Base-by-base conservation (phyloP, 1,140 invertebrate species). In the Lepidotrigona ventralis region DNA sequence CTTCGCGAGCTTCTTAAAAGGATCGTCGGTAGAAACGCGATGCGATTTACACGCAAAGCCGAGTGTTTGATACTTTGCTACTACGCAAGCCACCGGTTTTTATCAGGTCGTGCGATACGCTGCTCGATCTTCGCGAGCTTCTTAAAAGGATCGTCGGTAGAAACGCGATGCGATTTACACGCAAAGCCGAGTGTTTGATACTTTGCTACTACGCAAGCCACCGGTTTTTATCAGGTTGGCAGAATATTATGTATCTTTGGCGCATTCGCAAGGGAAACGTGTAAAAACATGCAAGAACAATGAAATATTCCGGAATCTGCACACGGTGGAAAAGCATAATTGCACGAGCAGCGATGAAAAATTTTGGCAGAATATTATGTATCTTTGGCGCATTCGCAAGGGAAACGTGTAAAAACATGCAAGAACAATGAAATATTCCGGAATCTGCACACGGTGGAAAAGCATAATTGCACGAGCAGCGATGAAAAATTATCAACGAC, bases 111-210 rank as follows among this genome's bases (percentile, higher is more conserved):
- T 60, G 82, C 88, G 87, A 89, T 86, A 86, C 26, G 75, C 33
- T 73, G 77, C 79, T 88, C 83, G 79, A 88, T 83, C 87, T 87
- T 84, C 73, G 63, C 60, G 69, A 70, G 78, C 64, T 79, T 66
- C 68, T 82, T 76, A 66, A 81, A 58, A 64, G 76, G 58, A 63
- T 83, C 81, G 66, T 78, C 79, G 51, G 72, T 75, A 51, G 39
- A 83, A 79, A 83, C 56, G 46, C 68, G 66, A 79, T 75, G 58
- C 26, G 66, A 72, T 83, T 79, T 72, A 72, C 17, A 51, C 23
- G 75, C 54, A 21, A 29, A 8, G 64, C 17, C 51, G 53, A 29
- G n/a, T 15, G 1, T 11, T 56, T 26, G 19, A 77, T 68, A 75
- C 33, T 60, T 82, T 19, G 53, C 12, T 29, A 26, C 60, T 33